phyloP scores from a whole-genome alignment of 64 coral and sea anemone genomes.

The Dendronephthya gigantea region DNA sequence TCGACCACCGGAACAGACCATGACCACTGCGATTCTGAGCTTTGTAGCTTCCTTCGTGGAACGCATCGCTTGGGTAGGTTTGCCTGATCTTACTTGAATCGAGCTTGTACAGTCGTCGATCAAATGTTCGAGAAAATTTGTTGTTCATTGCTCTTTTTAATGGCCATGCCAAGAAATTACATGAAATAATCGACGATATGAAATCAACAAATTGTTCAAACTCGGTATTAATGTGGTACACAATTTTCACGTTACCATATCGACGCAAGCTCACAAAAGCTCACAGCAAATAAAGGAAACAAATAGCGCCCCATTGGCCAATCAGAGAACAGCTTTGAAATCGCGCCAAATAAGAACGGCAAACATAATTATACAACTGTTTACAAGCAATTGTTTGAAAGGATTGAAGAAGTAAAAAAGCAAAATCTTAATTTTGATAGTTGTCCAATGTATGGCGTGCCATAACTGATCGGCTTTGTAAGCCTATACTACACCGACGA shows the following conservation, averaged over 20 bases:
- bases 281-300: background rate
- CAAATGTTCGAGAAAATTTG: background rate
- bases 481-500: too few species aligned
- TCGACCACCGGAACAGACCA: conserved; percentile 88
- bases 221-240: background rate
- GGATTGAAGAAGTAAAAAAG: too few species aligned
- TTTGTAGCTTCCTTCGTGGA: background rate
- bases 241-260: background rate
- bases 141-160: background rate
- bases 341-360: background rate
- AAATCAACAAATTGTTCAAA: background rate
- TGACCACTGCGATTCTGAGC: conserved; percentile 50
- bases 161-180: background rate
- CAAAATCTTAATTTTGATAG: too few species aligned
- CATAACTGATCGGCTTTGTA: too few species aligned
- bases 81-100: background rate
- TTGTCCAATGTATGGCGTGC: too few species aligned
- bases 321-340: background rate
- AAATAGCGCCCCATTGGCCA: background rate
- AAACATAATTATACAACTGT: background rate
- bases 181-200: background rate
- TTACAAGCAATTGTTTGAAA: too few species aligned
- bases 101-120: conserved; percentile 1
- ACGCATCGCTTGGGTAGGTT: background rate
- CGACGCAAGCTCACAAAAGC: background rate